A percentile compares a stretch with the other conserved stretches of the same genome.
These are phyloP conservation scores for Pseudeuparius sepicola DNA, from an alignment of 2,888 invertebrate species.

Conservation along the genomic window DNA sequence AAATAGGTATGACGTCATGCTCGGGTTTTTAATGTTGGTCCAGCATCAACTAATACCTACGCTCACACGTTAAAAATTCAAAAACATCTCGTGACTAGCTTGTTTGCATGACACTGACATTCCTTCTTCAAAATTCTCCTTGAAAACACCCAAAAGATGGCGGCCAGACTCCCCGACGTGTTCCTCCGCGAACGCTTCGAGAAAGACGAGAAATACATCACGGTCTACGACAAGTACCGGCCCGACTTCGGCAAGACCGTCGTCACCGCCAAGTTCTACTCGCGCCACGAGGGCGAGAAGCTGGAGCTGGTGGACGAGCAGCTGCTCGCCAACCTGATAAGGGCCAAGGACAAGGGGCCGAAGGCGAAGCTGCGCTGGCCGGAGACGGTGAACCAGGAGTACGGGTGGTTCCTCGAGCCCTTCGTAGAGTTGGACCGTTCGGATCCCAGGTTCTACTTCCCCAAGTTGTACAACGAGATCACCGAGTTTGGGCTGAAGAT, in stretches of 20 bases:
- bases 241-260: constrained; percentile 28
- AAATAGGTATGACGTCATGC: too few relatives aligned
- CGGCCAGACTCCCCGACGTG: constrained; percentile 20
- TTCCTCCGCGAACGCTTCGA: constrained; percentile 29
- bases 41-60: too few relatives aligned
- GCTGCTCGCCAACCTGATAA: constrained; percentile 28
- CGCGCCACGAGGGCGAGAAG: constrained; percentile 30
- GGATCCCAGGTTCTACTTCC: constrained; percentile 29
- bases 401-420: constrained; percentile 31
- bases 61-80: too few relatives aligned
- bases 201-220: constrained; percentile 27
- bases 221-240: constrained; percentile 29
- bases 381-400: constrained; percentile 33
- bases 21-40: too few relatives aligned
- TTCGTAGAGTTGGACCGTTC: constrained; percentile 25
- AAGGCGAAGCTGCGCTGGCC: constrained; percentile 32
- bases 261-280: constrained; percentile 35
- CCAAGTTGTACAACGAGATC: constrained; percentile 21
- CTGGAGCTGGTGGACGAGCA: constrained; percentile 26
- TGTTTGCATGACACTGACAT: too few relatives aligned
- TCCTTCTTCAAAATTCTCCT: too few relatives aligned
- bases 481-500: constrained; percentile 20
- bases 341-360: constrained; percentile 29
- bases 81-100: too few relatives aligned
- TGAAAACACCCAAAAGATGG: too few relatives aligned